Evolutionary conservation across 2,888 invertebrate species (phyloP).

Genomic region (Pteria penguin): DNA sequence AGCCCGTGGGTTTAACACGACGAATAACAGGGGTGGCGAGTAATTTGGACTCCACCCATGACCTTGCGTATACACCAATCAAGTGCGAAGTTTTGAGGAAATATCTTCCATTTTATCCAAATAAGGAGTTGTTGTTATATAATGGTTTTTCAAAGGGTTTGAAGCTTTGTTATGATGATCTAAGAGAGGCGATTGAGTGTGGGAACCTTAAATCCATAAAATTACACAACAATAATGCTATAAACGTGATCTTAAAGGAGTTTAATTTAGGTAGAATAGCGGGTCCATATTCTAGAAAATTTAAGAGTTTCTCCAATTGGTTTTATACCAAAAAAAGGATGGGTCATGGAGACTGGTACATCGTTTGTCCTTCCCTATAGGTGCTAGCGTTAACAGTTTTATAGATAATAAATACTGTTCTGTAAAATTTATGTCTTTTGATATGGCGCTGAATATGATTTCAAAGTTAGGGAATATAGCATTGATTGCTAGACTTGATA

Average conservation of each 20-base stretch:
- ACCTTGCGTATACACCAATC: too few relatives aligned
- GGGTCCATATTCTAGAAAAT: constrained; percentile 3
- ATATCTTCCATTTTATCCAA: too few relatives aligned
- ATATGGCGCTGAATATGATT: constrained; percentile 1
- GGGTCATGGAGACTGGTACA: constrained; percentile 21
- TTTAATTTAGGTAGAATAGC: constrained; percentile 8
- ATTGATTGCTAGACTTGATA: constrained; percentile 10
- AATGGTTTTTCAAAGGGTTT: constrained; percentile 17
- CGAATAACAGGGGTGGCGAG: too few relatives aligned
- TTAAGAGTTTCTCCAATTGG: constrained; percentile 21
- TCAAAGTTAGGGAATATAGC: constrained; percentile 5
- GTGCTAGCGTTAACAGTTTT: constrained; percentile 12
- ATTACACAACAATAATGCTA: background rate
- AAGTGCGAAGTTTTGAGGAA: too few relatives aligned
- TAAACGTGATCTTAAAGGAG: background rate
- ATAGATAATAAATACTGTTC: background rate
- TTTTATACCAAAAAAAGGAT: background rate
- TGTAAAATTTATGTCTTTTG: constrained; percentile 20
- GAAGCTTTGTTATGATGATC: background rate
- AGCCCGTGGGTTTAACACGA: too few relatives aligned
- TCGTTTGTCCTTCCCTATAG: constrained; percentile 14
- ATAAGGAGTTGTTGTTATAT: too few relatives aligned
- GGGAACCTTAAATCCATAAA: constrained; percentile 7
- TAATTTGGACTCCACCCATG: too few relatives aligned
- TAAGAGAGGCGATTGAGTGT: background rate